Base-by-base conservation (phyloP, 2,888 invertebrate genomes). In the Candidula unifasciata region DNA sequence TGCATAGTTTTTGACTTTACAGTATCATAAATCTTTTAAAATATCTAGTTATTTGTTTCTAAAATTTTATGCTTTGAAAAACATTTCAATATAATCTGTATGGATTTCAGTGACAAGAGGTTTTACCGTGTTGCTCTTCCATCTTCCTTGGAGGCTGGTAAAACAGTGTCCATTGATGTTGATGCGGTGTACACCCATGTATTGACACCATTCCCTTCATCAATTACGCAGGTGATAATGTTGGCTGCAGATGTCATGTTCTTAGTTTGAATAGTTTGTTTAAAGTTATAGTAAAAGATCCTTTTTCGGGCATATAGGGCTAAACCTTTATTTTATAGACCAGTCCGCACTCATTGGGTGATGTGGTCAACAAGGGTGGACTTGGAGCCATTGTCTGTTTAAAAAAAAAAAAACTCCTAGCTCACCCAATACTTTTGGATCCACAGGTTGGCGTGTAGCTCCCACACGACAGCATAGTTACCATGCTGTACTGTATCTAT, bases 151-250 rank as follows among this genome's bases (percentile, higher is more conserved):
- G 91, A 88, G 52, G 89, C 89, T 81, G 93, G 93, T 3, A 92
- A 92, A 84, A 89, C 89, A 16, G 87, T 90, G 0, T 90, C 90
- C 24, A 90, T 94, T 37, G 91, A 89, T 52, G 92, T 93, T 18
- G 93, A 93, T 33, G 95, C 96, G 16, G 95, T 97, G 0, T 96
- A 96, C 79, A 96, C 96, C 0, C 96, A 97, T 92, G 95, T 96
- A 27, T 94, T 99, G 52, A 93, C 94, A 54, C 97, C 99, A 0
- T 97, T 96, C 94, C 99, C 99, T 1, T 96, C 96, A 18, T 95
- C 96, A 89, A 98, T 99, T 86, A 95, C 96, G 0, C 99, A 99
- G 81, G 85, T 81, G 30, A 73, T 2, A 24, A n/a, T 10, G 44
- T 13, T 73, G 33, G 21, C 37, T 37, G 35, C 18, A 69, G 44